These are phyloP conservation scores for Orius laevigatus DNA, from an alignment of 1,140 invertebrate genomes.

Conservation along the genomic window DNA sequence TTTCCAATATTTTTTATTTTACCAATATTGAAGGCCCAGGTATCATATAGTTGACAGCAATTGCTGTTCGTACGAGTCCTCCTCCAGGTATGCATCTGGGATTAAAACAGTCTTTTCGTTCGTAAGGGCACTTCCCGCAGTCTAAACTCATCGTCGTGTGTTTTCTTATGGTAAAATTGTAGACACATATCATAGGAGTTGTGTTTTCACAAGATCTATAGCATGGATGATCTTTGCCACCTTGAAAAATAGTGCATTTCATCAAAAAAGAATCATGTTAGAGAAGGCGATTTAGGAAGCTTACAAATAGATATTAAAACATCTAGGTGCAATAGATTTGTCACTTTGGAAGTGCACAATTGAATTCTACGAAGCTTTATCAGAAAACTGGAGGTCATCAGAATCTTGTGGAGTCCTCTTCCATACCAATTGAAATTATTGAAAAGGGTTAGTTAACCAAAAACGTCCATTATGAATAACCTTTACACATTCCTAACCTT, in stretches of 20 bases:
- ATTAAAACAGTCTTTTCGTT: conserved; percentile 24
- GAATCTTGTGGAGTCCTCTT: too few species aligned
- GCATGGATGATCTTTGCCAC: conserved; percentile 12
- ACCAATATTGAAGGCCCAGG: conserved; percentile 35
- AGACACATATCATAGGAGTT: conserved; percentile 13
- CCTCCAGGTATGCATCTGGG: conserved; percentile 32
- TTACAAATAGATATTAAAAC: too few species aligned
- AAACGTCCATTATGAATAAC: too few species aligned
- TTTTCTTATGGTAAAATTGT: conserved; percentile 12
- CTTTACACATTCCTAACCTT: too few species aligned
- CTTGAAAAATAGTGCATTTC: not conserved
- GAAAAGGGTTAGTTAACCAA: too few species aligned
- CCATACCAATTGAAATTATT: too few species aligned
- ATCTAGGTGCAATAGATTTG: too few species aligned
- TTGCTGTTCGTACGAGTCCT: conserved; percentile 28
- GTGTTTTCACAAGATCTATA: conserved; percentile 12
- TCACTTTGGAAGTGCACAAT: too few species aligned
- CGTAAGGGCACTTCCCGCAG: conserved; percentile 16
- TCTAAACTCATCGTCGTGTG: conserved; percentile 16
- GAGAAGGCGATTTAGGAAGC: too few species aligned
- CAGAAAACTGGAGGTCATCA: too few species aligned
- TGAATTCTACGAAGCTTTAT: too few species aligned
- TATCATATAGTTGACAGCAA: conserved; percentile 30
- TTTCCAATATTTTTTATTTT: conserved; percentile 1
- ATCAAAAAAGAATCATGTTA: too few species aligned